phyloP scores from a whole-genome alignment of 2,888 invertebrate species.

The Eupithecia abbreviata region DNA sequence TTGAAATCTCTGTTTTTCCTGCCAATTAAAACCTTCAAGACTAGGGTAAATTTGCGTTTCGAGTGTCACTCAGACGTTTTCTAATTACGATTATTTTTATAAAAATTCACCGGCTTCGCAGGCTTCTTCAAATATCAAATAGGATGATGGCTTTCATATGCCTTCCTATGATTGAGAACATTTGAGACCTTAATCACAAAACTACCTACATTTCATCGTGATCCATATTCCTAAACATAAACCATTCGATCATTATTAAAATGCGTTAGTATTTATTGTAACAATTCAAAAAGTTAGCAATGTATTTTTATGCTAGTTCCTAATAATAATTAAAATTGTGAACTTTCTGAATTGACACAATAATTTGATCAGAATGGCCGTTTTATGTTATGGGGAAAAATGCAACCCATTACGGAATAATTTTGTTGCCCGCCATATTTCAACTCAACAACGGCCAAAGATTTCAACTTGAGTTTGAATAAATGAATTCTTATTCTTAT shows the following conservation, averaged over 20 bases:
- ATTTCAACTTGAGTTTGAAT: not conserved
- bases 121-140: not conserved
- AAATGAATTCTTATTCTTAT: not conserved
- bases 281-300: not conserved
- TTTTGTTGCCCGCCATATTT: not conserved
- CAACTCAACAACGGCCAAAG: not conserved
- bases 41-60: not conserved
- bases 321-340: not conserved
- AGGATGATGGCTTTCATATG: not conserved
- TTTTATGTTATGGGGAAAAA: not conserved
- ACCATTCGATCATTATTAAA: not conserved
- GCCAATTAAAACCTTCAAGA: constrained; percentile 2
- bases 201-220: not conserved
- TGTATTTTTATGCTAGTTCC: not conserved
- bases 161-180: not conserved
- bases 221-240: not conserved
- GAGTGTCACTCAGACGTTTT: not conserved
- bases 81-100: not conserved
- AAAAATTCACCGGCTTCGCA: not conserved
- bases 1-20: not conserved
- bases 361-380: not conserved
- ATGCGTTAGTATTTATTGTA: not conserved
- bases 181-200: not conserved
- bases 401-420: not conserved
- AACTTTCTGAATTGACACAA: not conserved